A percentile compares a stretch with the other conserved stretches of the same genome.
Evolutionary conservation across 2,113 vertebrate genomes (phyloP).

Genomic region (Damaliscus lunatus): DNA sequence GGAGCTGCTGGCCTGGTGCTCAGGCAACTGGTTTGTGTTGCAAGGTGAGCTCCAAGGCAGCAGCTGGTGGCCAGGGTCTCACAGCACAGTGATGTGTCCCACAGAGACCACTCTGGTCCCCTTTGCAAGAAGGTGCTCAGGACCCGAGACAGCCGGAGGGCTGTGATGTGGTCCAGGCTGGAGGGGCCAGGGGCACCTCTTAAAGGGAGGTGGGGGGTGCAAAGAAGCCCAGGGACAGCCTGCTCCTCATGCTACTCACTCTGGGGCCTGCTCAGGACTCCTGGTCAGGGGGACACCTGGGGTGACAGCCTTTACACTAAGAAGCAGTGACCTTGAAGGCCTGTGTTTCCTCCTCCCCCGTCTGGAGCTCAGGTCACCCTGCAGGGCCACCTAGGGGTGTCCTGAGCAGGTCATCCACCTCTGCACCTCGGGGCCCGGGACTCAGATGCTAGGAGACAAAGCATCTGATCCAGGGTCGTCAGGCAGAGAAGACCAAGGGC

Average conservation of each 20-base stretch:
- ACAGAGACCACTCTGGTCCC: neutral
- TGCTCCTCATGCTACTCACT: neutral
- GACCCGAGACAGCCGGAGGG: neutral
- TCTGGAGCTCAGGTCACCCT: neutral
- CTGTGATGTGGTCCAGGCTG: neutral
- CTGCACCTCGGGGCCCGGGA: neutral
- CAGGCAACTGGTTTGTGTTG: neutral
- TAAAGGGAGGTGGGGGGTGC: neutral
- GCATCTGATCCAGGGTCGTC: neutral
- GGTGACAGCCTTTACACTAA: neutral
- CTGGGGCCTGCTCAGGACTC: neutral
- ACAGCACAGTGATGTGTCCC: neutral
- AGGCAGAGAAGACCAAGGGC: neutral
- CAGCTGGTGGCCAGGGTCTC: too few species aligned
- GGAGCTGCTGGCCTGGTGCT: neutral
- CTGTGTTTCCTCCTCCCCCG: fast-evolving
- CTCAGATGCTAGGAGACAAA: neutral
- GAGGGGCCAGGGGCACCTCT: neutral
- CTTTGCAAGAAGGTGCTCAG: fast-evolving
- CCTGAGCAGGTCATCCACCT: neutral
- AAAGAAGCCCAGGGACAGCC: neutral
- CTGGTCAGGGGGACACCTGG: neutral
- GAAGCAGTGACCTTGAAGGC: too few species aligned
- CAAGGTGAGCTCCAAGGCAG: neutral
- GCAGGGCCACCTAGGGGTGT: fast-evolving